Percentiles rank a stretch among this genome's conserved stretches.
These are phyloP conservation scores for pig (Sus scrofa) DNA, from an alignment of 2,113 vertebrate genomes.

Conservation along the genomic window DNA sequence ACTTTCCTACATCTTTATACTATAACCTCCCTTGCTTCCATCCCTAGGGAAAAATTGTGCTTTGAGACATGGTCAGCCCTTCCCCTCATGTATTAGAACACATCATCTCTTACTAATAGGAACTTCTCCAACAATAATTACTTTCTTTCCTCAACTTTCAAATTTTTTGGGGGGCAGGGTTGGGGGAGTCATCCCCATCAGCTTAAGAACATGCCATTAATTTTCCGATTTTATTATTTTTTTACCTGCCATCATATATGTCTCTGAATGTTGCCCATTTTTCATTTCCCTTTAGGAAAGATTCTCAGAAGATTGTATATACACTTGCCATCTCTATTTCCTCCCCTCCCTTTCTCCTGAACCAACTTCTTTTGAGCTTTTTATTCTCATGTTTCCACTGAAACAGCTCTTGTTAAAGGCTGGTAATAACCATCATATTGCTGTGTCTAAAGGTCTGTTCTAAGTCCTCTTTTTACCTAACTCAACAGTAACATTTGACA, in stretches of 20 bases:
- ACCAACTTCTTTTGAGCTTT: not conserved
- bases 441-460: not conserved
- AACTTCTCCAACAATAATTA: not conserved
- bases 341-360: not conserved
- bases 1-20: not conserved
- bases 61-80: not conserved
- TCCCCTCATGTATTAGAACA: not conserved
- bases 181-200: not conserved
- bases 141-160: not conserved
- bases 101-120: not conserved
- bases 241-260: not conserved
- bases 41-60: not conserved
- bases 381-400: not conserved
- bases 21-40: not conserved
- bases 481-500: not conserved
- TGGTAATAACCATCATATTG: not conserved
- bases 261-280: not conserved
- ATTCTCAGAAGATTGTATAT: not conserved
- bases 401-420: conserved; percentile 21
- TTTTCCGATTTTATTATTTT: not conserved
- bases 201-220: not conserved
- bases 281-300: not conserved
- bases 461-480: not conserved
- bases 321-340: not conserved
- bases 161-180: not conserved